Percentiles rank a stretch among this genome's conserved stretches.
These are phyloP conservation scores for Synergus umbraculus DNA, from an alignment of 2,888 invertebrate genomes.

Conservation along the genomic window DNA sequence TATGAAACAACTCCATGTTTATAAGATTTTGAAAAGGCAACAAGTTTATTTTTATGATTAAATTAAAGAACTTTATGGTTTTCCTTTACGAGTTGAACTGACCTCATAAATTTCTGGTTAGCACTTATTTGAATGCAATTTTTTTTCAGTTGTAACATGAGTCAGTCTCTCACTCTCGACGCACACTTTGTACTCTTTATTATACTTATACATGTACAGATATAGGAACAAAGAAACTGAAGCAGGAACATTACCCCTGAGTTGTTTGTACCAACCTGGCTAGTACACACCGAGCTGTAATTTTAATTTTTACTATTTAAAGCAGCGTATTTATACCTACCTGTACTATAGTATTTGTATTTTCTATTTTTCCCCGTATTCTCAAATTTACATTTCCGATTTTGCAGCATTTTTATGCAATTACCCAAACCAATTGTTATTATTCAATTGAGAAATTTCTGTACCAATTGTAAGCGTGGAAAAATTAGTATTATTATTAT, in stretches of 20 bases:
- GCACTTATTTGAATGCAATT: background rate
- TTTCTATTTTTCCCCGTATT: conserved; percentile 7
- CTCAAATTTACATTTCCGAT: conserved; percentile 3
- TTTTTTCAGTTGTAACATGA: background rate
- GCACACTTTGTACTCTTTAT: conserved; percentile 44
- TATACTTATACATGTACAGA: conserved; percentile 61
- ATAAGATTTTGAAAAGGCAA: background rate
- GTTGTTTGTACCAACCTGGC: conserved; percentile 2
- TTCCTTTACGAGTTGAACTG: background rate
- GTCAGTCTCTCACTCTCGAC: conserved; percentile 8
- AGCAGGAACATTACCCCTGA: background rate
- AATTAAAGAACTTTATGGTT: background rate
- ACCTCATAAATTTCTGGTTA: background rate
- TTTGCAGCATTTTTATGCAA: conserved; percentile 16
- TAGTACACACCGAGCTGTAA: conserved; percentile 3
- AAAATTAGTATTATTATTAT: too few relatives aligned
- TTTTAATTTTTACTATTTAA: background rate
- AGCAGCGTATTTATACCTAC: conserved; percentile 12
- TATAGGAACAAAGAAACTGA: conserved; percentile 41
- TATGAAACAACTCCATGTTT: background rate
- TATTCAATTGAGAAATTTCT: background rate
- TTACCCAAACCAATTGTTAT: background rate
- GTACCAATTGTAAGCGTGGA: conserved; percentile 6
- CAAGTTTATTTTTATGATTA: background rate
- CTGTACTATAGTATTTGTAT: conserved; percentile 22